Evolutionary conservation across 2,888 invertebrate genomes (phyloP).

Genomic region (Ophion slaviceki): DNA sequence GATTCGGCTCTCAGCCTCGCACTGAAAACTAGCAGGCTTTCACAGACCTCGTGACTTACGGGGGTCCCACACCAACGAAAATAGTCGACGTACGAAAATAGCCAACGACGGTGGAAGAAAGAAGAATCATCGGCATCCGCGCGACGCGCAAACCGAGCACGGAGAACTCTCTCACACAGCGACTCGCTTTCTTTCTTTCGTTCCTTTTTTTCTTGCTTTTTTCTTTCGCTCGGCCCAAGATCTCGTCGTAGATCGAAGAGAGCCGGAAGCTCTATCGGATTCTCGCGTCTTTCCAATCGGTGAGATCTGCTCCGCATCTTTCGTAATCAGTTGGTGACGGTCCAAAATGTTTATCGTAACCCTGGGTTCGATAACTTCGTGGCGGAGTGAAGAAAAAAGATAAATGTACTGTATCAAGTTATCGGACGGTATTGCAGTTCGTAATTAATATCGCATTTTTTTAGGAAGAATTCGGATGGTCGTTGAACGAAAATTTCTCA

Average conservation of each 20-base stretch:
- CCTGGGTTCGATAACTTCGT: too few relatives aligned
- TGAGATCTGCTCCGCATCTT: background rate
- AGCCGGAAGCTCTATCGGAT: background rate
- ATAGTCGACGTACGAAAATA: constrained; percentile 72
- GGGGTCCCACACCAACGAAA: constrained; percentile 67
- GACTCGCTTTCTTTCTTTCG: constrained; percentile 1
- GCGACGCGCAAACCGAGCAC: constrained; percentile 56
- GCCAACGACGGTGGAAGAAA: constrained; percentile 77
- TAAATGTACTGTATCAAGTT: too few relatives aligned
- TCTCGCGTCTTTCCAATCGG: background rate
- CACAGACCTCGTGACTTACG: constrained; percentile 78
- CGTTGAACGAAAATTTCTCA: too few relatives aligned
- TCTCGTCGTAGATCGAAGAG: background rate
- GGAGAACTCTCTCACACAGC: constrained; percentile 34
- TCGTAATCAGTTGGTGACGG: background rate
- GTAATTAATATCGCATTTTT: too few relatives aligned
- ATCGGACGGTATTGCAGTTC: too few relatives aligned
- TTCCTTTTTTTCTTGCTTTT: constrained; percentile 13
- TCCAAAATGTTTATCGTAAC: background rate
- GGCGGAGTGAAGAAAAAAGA: too few relatives aligned
- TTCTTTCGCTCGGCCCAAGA: background rate
- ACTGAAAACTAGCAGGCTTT: constrained; percentile 75
- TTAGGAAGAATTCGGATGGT: too few relatives aligned
- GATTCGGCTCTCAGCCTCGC: constrained; percentile 79
- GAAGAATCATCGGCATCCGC: constrained; percentile 70